Conservation (phyloP, 2,113 vertebrate genomes). For the Corynorhinus townsendii region DNA sequence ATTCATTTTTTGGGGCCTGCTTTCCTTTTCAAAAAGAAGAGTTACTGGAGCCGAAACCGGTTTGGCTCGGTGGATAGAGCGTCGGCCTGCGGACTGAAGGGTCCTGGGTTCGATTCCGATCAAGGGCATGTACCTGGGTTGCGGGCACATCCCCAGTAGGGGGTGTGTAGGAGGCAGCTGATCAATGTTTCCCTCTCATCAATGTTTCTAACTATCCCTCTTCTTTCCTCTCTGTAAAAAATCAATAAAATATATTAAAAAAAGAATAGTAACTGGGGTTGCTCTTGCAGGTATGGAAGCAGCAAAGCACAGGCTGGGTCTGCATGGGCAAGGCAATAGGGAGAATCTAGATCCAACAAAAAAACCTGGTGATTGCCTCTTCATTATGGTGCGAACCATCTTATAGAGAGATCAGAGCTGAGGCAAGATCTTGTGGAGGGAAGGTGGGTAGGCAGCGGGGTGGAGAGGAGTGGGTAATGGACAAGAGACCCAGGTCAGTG, state of each 20-base stretch:
- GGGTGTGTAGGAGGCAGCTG: too few relatives aligned
- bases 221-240: too few relatives aligned
- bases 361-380: background rate
- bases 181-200: too few relatives aligned
- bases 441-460: background rate
- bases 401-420: background rate
- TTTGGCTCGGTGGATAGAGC: too few relatives aligned
- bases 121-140: too few relatives aligned
- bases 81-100: too few relatives aligned
- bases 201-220: too few relatives aligned
- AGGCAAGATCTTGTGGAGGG: background rate
- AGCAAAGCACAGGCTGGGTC: background rate
- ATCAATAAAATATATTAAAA: too few relatives aligned
- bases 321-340: background rate
- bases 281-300: background rate
- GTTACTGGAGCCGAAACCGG: too few relatives aligned
- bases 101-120: too few relatives aligned
- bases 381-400: background rate
- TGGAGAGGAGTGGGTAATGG: background rate
- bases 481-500: background rate
- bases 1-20: background rate
- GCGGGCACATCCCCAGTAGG: too few relatives aligned
- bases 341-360: background rate
- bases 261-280: background rate
- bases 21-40: slow-evolving; percentile 25